Percentiles rank a stretch among this genome's conserved stretches.
phyloP scores from a whole-genome alignment of 2,797 vertebrate species.

The Tokudaia muenninki region DNA sequence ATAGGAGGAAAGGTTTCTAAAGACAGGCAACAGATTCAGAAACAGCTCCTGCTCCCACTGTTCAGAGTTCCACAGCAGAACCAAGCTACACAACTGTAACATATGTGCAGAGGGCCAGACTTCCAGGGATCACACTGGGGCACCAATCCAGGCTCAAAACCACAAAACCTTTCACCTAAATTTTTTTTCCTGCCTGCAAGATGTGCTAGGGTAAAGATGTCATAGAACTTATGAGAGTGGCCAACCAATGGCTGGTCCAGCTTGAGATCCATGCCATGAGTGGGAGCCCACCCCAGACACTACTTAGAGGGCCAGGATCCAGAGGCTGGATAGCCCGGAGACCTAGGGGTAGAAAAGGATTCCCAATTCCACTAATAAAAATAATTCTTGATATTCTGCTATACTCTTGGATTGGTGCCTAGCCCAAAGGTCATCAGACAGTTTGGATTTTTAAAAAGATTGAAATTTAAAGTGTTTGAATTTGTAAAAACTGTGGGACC shows the following conservation, averaged over 20 bases:
- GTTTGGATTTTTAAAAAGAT: not conserved
- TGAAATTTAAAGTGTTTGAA: not conserved
- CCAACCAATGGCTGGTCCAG: not conserved
- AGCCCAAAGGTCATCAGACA: not conserved
- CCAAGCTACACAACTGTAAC: not conserved
- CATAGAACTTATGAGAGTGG: not conserved
- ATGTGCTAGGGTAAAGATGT: not conserved
- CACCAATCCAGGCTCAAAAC: not conserved
- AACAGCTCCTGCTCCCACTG: too few species aligned
- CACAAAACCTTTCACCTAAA: not conserved
- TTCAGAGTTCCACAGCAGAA: too few species aligned
- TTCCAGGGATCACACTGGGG: not conserved
- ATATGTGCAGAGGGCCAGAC: not conserved
- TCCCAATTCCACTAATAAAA: not conserved
- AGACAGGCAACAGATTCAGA: not conserved
- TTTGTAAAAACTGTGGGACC: not conserved
- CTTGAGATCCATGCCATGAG: not conserved
- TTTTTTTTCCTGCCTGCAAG: not conserved
- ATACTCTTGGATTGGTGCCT: not conserved
- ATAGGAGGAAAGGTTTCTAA: not conserved
- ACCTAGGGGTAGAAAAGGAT: not conserved
- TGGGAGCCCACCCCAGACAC: not conserved
- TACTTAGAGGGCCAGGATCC: not conserved
- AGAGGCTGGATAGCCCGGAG: not conserved
- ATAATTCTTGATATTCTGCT: not conserved